phyloP scores from a whole-genome alignment of 2,797 vertebrate genomes.

The Vireo griseus region DNA sequence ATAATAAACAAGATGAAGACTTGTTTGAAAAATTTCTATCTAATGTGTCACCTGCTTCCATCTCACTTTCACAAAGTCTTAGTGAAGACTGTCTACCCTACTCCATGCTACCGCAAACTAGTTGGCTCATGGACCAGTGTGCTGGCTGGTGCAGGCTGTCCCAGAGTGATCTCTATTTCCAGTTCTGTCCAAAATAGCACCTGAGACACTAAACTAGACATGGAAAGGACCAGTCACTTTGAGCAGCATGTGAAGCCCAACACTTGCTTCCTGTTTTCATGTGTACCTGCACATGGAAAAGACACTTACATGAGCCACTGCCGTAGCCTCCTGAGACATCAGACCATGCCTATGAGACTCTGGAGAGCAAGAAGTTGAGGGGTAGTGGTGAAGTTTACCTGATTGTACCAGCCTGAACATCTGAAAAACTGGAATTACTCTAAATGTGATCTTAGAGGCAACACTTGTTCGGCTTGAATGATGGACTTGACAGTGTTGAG shows the following conservation, averaged over 20 bases:
- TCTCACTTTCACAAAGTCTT: not conserved
- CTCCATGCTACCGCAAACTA: not conserved
- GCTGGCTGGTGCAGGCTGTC: not conserved
- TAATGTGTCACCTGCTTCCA: not conserved
- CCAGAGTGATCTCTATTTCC: not conserved
- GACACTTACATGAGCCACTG: not conserved
- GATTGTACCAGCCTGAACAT: not conserved
- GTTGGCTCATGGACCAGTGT: not conserved
- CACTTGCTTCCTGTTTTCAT: not conserved
- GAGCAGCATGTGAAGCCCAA: not conserved
- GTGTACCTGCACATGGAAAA: not conserved
- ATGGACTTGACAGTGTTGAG: not conserved
- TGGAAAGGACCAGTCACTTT: not conserved
- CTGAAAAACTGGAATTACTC: not conserved
- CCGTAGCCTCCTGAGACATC: not conserved
- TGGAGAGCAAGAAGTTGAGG: not conserved
- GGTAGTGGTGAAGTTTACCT: not conserved
- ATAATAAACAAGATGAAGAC: not conserved
- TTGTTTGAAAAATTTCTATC: not conserved
- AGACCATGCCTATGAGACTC: accelerated
- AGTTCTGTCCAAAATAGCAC: not conserved
- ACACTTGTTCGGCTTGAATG: not conserved
- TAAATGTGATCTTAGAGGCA: not conserved
- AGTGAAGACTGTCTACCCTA: not conserved
- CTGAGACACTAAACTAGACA: not conserved